These are phyloP conservation scores for Papilio xuthus DNA, from an alignment of 1,140 invertebrate genomes.

Conservation along the genomic window DNA sequence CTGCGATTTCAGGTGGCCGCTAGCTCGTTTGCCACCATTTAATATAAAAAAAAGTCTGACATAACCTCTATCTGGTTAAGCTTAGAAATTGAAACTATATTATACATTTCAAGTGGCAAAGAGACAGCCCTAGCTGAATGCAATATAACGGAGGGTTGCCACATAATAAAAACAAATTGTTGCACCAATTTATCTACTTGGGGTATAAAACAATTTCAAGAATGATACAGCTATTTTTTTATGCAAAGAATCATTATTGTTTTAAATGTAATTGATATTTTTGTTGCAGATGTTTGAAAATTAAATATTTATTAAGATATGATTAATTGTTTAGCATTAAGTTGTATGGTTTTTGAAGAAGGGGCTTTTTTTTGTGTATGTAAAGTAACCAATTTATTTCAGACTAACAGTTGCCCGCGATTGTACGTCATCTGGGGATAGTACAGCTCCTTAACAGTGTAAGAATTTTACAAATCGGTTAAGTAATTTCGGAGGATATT, in stretches of 20 bases:
- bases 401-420: no score
- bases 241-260: constrained; percentile 6
- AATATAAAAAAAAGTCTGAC: no score
- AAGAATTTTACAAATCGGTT: no score
- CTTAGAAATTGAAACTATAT: constrained; percentile 2
- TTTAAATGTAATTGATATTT: background rate
- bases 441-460: no score
- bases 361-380: no score
- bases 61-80: background rate
- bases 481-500: no score
- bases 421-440: no score
- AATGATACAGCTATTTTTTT: constrained; percentile 17
- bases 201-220: constrained; percentile 22
- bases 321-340: background rate
- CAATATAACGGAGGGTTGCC: constrained; percentile 44
- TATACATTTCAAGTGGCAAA: background rate
- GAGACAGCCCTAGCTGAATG: constrained; percentile 8
- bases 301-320: background rate
- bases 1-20: no score
- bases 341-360: no score
- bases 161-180: constrained; percentile 49
- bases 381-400: no score
- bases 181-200: background rate
- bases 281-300: background rate
- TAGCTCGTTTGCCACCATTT: no score